These are phyloP conservation scores for Agriopis aurantiaria DNA, from an alignment of 2,888 invertebrate species.

Conservation along the genomic window DNA sequence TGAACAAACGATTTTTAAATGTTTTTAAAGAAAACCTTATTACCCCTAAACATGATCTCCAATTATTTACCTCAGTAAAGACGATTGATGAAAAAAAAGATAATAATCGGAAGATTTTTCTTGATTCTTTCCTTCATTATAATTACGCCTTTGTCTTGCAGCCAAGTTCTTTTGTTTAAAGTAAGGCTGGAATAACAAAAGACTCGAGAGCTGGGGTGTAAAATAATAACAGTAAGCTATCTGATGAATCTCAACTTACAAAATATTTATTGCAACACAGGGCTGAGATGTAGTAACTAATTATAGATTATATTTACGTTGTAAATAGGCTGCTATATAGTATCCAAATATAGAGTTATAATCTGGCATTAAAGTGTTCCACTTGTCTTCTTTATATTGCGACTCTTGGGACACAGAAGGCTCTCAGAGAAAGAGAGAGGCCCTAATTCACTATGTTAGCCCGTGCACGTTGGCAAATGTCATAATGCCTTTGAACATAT, in stretches of 20 bases:
- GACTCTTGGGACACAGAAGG: too few species aligned
- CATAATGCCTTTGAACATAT: too few species aligned
- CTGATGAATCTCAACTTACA: background rate
- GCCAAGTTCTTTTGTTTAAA: conserved; percentile 75
- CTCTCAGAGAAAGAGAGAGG: too few species aligned
- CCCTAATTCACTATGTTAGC: too few species aligned
- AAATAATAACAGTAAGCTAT: conserved; percentile 15
- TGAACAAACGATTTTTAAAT: background rate
- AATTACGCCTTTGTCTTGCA: conserved; percentile 80
- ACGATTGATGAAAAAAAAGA: conserved; percentile 53
- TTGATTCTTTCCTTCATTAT: conserved; percentile 63
- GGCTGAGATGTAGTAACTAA: too few species aligned
- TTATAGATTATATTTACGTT: too few species aligned
- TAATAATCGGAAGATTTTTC: conserved; percentile 68
- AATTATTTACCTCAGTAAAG: conserved; percentile 32
- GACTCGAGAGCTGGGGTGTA: conserved; percentile 48
- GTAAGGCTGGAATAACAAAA: conserved; percentile 76
- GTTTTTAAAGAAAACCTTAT: conserved; percentile 16
- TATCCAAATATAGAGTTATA: too few species aligned
- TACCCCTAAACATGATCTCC: conserved; percentile 34
- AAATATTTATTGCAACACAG: too few species aligned
- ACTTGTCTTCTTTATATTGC: too few species aligned
- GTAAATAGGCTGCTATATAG: too few species aligned
- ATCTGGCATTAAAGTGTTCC: too few species aligned
- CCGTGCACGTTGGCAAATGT: too few species aligned